phyloP scores from a whole-genome alignment of 1,140 invertebrate genomes.

The Heliconius nattereri region DNA sequence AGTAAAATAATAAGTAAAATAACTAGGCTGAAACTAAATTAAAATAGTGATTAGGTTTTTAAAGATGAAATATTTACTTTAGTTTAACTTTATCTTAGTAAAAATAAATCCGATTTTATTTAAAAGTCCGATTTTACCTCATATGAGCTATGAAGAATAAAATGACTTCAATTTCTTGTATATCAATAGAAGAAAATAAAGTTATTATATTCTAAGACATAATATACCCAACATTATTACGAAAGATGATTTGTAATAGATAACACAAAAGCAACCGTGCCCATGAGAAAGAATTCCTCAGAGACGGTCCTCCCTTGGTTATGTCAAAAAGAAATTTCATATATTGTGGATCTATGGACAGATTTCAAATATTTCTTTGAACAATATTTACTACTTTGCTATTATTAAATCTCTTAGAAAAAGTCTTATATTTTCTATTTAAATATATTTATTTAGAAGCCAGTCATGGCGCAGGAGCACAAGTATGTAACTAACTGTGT shows the following conservation, averaged over 20 bases:
- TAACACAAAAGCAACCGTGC: not conserved
- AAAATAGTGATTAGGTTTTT: no score
- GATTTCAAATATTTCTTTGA: not conserved
- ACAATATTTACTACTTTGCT: not conserved
- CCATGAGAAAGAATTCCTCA: not conserved
- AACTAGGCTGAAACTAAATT: no score
- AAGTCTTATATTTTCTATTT: not conserved
- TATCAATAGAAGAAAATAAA: not conserved
- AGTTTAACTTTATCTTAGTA: no score
- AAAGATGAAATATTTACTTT: no score
- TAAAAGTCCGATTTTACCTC: no score
- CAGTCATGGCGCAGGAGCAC: no score
- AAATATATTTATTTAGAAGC: no score
- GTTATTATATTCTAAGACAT: not conserved
- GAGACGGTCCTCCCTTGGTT: not conserved
- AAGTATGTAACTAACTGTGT: no score
- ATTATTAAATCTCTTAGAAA: not conserved
- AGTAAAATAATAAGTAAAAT: no score
- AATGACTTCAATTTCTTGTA: no score
- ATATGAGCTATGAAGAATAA: no score
- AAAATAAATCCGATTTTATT: no score
- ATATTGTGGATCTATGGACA: not conserved
- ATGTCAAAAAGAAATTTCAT: not conserved
- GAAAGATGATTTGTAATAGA: not conserved
- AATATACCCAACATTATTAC: not conserved